These are phyloP conservation scores for Anolis apletophallus DNA, from an alignment of 2,797 vertebrate species.

Conservation along the genomic window DNA sequence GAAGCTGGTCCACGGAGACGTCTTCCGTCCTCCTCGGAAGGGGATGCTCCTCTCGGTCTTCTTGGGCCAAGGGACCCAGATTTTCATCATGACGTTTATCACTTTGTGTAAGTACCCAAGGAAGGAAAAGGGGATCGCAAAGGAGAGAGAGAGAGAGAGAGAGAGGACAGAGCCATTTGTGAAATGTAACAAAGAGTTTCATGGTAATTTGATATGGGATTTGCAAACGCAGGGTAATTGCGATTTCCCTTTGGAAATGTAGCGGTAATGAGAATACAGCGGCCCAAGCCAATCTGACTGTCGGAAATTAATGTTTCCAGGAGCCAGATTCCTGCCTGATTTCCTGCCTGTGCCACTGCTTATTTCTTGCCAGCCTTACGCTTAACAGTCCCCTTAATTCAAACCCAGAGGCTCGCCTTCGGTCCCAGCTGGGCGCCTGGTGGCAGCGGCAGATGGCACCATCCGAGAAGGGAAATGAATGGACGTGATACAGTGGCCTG, in stretches of 20 bases:
- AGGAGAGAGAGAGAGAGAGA: background rate
- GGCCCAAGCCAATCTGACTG: background rate
- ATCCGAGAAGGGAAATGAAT: background rate
- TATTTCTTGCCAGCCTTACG: background rate
- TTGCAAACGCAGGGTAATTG: background rate
- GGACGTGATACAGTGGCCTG: no score
- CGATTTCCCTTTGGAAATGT: background rate
- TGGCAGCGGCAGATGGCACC: background rate
- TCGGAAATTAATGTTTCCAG: background rate
- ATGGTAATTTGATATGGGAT: background rate
- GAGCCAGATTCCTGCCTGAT: background rate
- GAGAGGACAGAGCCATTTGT: rapidly evolving
- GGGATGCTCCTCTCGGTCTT: constrained; percentile 92
- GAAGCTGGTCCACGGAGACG: constrained; percentile 91
- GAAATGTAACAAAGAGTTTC: background rate
- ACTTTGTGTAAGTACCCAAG: constrained; percentile 87
- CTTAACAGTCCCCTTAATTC: no score
- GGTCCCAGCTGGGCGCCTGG: background rate
- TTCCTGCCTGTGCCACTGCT: background rate
- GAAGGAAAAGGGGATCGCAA: no score
- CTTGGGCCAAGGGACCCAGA: constrained; percentile 91
- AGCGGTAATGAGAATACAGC: background rate
- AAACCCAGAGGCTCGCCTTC: background rate
- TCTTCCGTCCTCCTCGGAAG: constrained; percentile 88
- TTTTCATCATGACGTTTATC: constrained; percentile 95